A percentile compares a stretch with the other conserved stretches of the same genome.
phyloP scores from a whole-genome alignment of 2,797 vertebrate species.

The Syngnathus acus region DNA sequence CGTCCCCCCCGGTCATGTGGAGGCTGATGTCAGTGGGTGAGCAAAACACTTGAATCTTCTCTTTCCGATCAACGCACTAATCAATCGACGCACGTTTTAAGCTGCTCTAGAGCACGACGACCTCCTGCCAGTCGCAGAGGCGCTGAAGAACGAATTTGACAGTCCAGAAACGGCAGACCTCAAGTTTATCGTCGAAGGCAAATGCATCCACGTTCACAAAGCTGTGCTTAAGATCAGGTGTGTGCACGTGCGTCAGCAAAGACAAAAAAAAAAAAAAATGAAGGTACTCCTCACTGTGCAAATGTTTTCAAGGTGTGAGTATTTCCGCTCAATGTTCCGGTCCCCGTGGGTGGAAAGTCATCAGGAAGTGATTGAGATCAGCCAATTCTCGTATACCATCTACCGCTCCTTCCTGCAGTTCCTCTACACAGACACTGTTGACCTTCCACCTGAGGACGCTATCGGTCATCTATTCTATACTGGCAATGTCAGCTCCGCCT shows the following conservation, averaged over 20 bases:
- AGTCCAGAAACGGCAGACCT: slow-evolving; percentile 92
- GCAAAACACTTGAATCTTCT: slow-evolving; percentile 9
- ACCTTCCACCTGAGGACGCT: slow-evolving; percentile 90
- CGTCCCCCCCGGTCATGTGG: slow-evolving; percentile 85
- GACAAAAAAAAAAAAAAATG: no score
- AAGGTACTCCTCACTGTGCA: no score
- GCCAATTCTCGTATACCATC: slow-evolving; percentile 93
- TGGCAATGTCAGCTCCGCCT: not conserved
- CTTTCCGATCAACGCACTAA: not conserved
- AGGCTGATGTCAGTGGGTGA: slow-evolving; percentile 79
- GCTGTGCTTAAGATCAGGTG: slow-evolving; percentile 93
- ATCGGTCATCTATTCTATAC: slow-evolving; percentile 73
- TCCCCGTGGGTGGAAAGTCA: slow-evolving; percentile 95
- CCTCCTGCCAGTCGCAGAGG: slow-evolving; percentile 90
- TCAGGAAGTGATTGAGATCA: slow-evolving; percentile 94
- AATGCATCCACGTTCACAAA: slow-evolving; percentile 94
- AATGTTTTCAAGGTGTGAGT: slow-evolving; percentile 82
- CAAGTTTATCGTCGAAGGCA: slow-evolving; percentile 89
- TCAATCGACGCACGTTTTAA: no score
- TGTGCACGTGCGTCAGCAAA: no score
- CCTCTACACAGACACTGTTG: slow-evolving; percentile 90
- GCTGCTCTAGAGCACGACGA: slow-evolving; percentile 80
- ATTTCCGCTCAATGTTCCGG: slow-evolving; percentile 98
- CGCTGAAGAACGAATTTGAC: slow-evolving; percentile 93
- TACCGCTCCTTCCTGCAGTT: slow-evolving; percentile 96